Evolutionary conservation across 1,140 invertebrate genomes (phyloP).

Genomic region (Drosophila pallidifrons): DNA sequence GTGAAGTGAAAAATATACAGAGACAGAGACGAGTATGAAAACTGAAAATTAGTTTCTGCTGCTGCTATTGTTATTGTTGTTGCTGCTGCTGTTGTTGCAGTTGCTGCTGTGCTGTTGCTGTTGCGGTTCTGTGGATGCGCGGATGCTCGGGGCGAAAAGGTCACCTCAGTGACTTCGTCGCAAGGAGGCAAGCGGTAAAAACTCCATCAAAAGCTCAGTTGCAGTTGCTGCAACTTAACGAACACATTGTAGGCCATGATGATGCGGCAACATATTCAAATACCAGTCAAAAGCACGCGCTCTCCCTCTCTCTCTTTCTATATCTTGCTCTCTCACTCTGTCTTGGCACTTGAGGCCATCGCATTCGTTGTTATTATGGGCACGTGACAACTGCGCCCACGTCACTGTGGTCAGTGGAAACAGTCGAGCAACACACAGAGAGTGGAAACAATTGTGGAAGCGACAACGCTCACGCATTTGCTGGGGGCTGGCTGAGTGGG

Average conservation of each 20-base stretch:
- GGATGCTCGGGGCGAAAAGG: slow-evolving; percentile 17
- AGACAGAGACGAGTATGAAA: slow-evolving; percentile 47
- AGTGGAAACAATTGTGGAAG: not conserved
- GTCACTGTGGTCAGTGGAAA: slow-evolving; percentile 44
- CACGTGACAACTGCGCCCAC: slow-evolving; percentile 81
- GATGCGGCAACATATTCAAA: slow-evolving; percentile 75
- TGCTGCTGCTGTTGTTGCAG: too few relatives aligned
- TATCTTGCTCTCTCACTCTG: not conserved
- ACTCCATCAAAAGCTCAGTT: slow-evolving; percentile 18
- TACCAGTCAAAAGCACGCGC: slow-evolving; percentile 17
- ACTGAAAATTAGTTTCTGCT: slow-evolving; percentile 72
- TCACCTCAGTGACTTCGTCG: not conserved
- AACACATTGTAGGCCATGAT: slow-evolving; percentile 72
- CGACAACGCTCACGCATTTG: slow-evolving; percentile 39
- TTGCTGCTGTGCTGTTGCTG: slow-evolving; percentile 11
- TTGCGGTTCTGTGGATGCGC: slow-evolving; percentile 50
- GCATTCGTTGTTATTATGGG: slow-evolving; percentile 75
- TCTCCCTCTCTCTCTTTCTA: not conserved
- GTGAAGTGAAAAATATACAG: slow-evolving; percentile 61
- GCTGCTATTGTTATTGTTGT: not conserved
- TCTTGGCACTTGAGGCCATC: slow-evolving; percentile 38
- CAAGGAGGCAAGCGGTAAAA: not conserved
- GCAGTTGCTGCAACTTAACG: slow-evolving; percentile 54
- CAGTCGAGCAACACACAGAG: not conserved
- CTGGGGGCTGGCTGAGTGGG: slow-evolving; percentile 9